Base-by-base conservation (phyloP, 2,113 vertebrate genomes). In the Myotis davidii region DNA sequence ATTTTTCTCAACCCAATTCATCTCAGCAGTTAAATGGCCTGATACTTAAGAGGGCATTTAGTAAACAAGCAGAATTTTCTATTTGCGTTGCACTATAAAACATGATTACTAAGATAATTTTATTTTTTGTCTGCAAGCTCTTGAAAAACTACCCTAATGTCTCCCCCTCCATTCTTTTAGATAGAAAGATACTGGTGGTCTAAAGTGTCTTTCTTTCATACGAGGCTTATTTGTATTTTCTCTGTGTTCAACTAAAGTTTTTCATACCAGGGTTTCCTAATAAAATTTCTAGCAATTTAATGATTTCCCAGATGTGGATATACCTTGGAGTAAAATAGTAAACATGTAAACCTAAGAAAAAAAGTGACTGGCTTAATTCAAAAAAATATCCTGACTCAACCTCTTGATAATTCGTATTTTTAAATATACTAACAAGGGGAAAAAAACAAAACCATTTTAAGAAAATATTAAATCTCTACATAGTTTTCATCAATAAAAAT, bases 71-170 rank as follows among this genome's bases (percentile, higher is more conserved):
- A 67, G 42, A 42, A 48, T 61, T 82, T 91, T 84, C 77, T 90
- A 42, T 37, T 34, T 90, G n/a, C 39, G 83, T 67, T 91, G 86
- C 77, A 84, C 61, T 91, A 85, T 56, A 34, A 29, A 93, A 85
- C 21, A 83, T 12, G 9, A 6, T 82, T 72, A 93, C 52, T 87
- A 16, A 7, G 42, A 67, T 87, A 45, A 87, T 76, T 88, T 88
- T 54, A 52, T 29, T 74, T 88, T 94, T 45, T 48, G 77, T 65
- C 29, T 59, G 2, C 23, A 89, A 52, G n/a, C 84, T 88, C 52
- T 82, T 86, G 2, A 85, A 86, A 94, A 78, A 39, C 23, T 82
- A 67, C n/a, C 12, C 0, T 50, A 76, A 74, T n/a, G 23, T 6
- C 16, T 20, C 32, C 50, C n/a, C 11, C 56, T 52, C 59, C 37